Conservation (phyloP, 1,140 invertebrate species). For the Euwallacea fornicatus region DNA sequence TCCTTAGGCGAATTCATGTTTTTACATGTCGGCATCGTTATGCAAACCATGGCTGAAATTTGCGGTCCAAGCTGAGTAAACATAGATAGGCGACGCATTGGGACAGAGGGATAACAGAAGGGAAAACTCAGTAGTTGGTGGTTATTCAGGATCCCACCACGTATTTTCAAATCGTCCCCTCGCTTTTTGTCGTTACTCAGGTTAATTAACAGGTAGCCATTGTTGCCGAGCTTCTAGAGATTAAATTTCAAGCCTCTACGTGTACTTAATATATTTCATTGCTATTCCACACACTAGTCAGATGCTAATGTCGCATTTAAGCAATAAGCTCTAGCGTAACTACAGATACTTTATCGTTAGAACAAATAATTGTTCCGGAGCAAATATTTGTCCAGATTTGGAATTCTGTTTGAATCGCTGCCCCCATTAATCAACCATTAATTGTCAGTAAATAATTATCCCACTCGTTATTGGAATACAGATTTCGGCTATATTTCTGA, state of each 20-base stretch:
- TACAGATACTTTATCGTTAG: not conserved
- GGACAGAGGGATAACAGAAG: conserved; percentile 26
- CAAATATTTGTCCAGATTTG: conserved; percentile 8
- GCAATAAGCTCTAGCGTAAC: not conserved
- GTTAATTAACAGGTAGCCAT: conserved; percentile 28
- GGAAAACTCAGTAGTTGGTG: conserved; percentile 16
- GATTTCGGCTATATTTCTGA: conserved; percentile 2
- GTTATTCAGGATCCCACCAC: conserved; percentile 20
- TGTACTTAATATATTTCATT: not conserved
- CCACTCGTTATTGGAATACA: conserved; percentile 9
- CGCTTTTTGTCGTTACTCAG: conserved; percentile 25
- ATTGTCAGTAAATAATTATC: conserved; percentile 16
- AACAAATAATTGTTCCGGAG: conserved; percentile 7
- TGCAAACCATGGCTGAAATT: conserved; percentile 32
- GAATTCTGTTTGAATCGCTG: conserved; percentile 9
- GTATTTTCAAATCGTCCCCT: conserved; percentile 20
- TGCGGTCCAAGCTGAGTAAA: conserved; percentile 39
- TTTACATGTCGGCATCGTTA: conserved; percentile 38
- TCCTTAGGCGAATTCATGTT: conserved; percentile 23
- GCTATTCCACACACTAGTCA: not conserved
- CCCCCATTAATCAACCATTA: conserved; percentile 15
- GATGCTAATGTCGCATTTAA: not conserved
- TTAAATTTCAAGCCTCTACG: not conserved
- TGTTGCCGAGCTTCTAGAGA: not conserved
- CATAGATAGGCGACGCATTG: conserved; percentile 46